A percentile compares a stretch with the other conserved stretches of the same genome.
Evolutionary conservation across 2,113 vertebrate genomes (phyloP).

Genomic region (Crocuta crocuta): DNA sequence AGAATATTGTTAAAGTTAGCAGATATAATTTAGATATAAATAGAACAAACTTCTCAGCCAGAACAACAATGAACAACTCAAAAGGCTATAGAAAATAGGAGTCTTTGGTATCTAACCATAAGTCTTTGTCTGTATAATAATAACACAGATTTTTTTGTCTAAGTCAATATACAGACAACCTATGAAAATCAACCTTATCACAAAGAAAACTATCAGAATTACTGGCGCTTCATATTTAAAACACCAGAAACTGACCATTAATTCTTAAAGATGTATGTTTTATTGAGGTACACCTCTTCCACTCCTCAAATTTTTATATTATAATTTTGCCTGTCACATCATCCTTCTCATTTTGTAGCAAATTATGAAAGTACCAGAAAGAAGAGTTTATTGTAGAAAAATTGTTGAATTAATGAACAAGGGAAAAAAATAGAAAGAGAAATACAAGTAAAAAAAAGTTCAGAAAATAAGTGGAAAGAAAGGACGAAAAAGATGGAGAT

Average conservation of each 20-base stretch:
- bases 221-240: neutral
- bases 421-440: neutral
- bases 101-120: neutral
- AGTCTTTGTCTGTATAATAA: neutral
- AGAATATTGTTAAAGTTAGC: neutral
- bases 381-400: neutral
- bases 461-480: neutral
- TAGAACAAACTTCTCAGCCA: neutral
- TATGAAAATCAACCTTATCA: constrained; percentile 20
- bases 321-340: neutral
- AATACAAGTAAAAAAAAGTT: neutral
- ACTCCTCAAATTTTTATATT: neutral
- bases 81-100: neutral
- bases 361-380: constrained; percentile 25
- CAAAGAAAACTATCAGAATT: neutral
- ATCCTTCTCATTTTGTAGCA: neutral
- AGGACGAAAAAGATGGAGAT: neutral
- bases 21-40: constrained; percentile 5
- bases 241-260: neutral
- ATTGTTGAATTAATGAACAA: neutral
- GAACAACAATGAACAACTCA: neutral
- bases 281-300: neutral
- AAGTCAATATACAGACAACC: neutral
- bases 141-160: neutral
- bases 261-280: neutral